Conservation (phyloP, 2,113 vertebrate genomes). For the Serilophus lunatus region DNA sequence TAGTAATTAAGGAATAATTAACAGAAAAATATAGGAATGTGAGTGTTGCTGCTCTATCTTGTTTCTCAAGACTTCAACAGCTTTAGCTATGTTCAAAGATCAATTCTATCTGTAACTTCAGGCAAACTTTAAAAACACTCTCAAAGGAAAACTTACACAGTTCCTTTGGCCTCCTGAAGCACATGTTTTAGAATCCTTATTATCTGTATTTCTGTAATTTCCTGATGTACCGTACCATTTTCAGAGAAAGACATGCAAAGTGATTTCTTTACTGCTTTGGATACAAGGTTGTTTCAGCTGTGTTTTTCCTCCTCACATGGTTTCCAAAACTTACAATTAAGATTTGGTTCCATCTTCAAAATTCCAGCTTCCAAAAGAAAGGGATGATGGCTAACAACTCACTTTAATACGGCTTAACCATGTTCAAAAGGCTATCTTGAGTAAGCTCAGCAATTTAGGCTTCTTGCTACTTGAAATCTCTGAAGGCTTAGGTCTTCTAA, state of each 20-base stretch:
- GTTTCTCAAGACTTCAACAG: not conserved
- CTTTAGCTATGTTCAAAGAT: not conserved
- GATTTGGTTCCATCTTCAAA: not conserved
- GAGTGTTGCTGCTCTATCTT: not conserved
- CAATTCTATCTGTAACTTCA: not conserved
- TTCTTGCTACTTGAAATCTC: constrained; percentile 25
- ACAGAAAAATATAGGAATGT: not conserved
- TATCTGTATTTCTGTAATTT: not conserved
- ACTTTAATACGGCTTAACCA: not conserved
- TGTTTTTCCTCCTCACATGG: not conserved
- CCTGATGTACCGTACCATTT: not conserved
- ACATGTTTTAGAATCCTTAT: not conserved
- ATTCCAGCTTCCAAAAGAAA: not conserved
- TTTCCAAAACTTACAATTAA: not conserved
- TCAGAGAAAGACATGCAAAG: not conserved
- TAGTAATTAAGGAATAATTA: not conserved
- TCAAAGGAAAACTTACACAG: not conserved
- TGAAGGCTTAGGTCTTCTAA: not conserved
- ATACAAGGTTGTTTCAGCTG: not conserved
- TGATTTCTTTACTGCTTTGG: not conserved
- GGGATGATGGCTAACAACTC: not conserved
- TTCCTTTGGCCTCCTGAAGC: not conserved
- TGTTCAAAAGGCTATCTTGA: not conserved
- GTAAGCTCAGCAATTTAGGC: not conserved
- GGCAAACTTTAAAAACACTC: not conserved